Conservation (phyloP, 2,797 vertebrate species). For the Astyanax mexicanus region DNA sequence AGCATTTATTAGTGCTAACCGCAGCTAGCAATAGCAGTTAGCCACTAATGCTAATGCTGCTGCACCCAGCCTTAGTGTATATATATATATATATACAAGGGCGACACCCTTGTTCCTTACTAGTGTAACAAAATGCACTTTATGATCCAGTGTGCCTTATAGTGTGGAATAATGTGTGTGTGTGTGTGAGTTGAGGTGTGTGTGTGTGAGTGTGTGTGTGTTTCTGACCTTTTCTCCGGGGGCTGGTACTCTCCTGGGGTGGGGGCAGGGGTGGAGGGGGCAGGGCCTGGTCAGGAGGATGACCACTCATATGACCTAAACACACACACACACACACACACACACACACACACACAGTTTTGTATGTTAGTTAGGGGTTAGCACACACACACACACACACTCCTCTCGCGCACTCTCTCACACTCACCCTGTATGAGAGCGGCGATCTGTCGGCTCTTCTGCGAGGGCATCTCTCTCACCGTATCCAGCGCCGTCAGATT, state of each 20-base stretch:
- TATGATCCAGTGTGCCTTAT: too few relatives aligned
- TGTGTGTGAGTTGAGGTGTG: too few relatives aligned
- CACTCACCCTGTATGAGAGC: slow-evolving; percentile 89
- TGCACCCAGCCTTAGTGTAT: too few relatives aligned
- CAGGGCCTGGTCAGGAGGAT: slow-evolving; percentile 72
- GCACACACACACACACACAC: background rate
- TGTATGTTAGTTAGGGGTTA: too few relatives aligned
- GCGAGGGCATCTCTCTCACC: slow-evolving; percentile 93
- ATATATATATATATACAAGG: too few relatives aligned
- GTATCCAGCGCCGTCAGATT: slow-evolving; percentile 92
- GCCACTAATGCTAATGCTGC: too few relatives aligned
- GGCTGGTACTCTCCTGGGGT: slow-evolving; percentile 75
- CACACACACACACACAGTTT: background rate
- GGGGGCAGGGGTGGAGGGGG: slow-evolving; percentile 79
- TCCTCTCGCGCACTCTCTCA: background rate
- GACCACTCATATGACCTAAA: slow-evolving; percentile 78
- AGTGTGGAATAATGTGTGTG: too few relatives aligned
- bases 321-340: slow-evolving; percentile 20
- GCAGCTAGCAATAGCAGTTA: too few relatives aligned
- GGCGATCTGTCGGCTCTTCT: slow-evolving; percentile 94
- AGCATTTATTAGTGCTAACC: too few relatives aligned
- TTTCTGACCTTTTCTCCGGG: slow-evolving; percentile 72
- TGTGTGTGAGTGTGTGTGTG: background rate
- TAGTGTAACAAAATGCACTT: too few relatives aligned
- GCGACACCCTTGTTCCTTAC: too few relatives aligned